Conservation (phyloP, 2,113 vertebrate species). For the Crotalus viridis region DNA sequence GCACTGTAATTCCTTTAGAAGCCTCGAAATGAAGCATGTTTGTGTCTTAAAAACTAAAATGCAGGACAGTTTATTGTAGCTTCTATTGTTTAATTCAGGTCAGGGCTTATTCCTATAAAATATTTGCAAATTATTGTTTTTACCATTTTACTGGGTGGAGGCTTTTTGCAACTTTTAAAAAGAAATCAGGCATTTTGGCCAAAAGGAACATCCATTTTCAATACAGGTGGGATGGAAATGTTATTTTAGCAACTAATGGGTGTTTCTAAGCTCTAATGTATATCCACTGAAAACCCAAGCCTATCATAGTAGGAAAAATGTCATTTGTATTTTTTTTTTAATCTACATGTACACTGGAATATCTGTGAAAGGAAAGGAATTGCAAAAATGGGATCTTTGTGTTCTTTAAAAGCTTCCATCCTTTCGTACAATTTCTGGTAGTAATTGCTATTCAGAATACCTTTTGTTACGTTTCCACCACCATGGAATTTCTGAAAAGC, state of each 20-base stretch:
- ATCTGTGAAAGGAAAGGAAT: background rate
- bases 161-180: background rate
- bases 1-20: background rate
- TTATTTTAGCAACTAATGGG: background rate
- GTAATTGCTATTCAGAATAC: background rate
- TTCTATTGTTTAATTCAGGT: background rate
- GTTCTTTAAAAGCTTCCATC: constrained; percentile 14
- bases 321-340: constrained; percentile 8
- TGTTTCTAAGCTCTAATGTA: background rate
- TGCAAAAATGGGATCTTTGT: constrained; percentile 1
- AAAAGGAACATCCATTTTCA: background rate
- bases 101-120: background rate
- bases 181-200: background rate
- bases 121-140: background rate
- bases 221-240: background rate
- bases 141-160: background rate
- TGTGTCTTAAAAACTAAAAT: background rate
- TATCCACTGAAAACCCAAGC: background rate
- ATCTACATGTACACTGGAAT: constrained; percentile 5
- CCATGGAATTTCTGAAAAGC: background rate
- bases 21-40: background rate
- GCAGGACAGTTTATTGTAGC: background rate
- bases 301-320: background rate
- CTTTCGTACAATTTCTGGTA: constrained; percentile 7
- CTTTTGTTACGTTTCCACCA: constrained; percentile 12